Evolutionary conservation across 2,888 invertebrate genomes (phyloP), one percentile per base, ranked within the genome.

Genomic region (Macrosoma leucophasiata): DNA sequence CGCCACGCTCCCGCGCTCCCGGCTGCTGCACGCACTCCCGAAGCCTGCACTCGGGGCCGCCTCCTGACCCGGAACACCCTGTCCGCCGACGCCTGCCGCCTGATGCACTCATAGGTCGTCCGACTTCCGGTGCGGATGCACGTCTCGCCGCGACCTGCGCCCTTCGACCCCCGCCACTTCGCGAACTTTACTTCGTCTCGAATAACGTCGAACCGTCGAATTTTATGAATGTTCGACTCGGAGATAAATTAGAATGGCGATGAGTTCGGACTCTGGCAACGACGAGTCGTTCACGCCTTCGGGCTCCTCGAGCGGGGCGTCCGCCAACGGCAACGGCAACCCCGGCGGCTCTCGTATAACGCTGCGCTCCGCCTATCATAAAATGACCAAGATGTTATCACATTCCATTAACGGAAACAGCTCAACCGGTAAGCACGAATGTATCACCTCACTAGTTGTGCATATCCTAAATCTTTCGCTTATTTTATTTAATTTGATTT

Each of bases 1-100:
- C 60, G 58, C 49, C 41, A 44, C 51, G 47, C 37, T 42, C 38
- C 40, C 47, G 56, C 57, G 52, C 48, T 44, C 55, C 57, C 62
- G 56, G 56, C 61, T 30, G 41, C 33, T 59, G 60, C 63, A 60
- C 56, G 58, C 61, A 62, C 51, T 55, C 51, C 55, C 45, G 48
- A n/a, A n/a, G n/a, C n/a, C n/a, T 56, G 58, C 61, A 60, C 26
- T 25, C 40, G 50, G 62, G 43, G 55, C 58, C 72, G 69, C 69
- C 68, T 62, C 53, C 56, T 46, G 40, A 41, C 41, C 49, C 50
- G 44, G 47, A 41, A 45, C 51, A n/a, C n/a, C n/a, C n/a, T n/a
- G n/a, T n/a, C 39, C 41, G 42, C 44, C 42, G 36, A 42, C 34
- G 41, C 36, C 44, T 34, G 41, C 41, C 51, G 38, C 45, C 43